Evolutionary conservation across 1,140 invertebrate genomes (phyloP).

Genomic region (Papilio machaon): DNA sequence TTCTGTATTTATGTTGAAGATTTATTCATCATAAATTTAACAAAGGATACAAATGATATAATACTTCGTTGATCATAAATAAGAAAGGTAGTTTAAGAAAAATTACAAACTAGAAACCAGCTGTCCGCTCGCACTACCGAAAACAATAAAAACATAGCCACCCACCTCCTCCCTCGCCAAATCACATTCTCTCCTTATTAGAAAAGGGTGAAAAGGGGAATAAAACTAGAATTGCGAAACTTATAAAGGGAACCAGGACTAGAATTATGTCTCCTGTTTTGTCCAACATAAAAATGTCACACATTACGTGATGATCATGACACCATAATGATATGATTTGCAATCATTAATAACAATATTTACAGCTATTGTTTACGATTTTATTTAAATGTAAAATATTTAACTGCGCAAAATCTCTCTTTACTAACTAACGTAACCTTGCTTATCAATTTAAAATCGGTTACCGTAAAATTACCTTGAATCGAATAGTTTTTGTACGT

Average conservation of each 20-base stretch:
- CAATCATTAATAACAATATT: not conserved
- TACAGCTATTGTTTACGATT: not conserved
- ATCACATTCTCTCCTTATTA: not conserved
- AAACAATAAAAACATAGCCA: not conserved
- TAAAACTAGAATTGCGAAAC: too few relatives aligned
- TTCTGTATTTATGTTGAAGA: not conserved
- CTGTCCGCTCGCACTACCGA: not conserved
- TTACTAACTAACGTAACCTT: conserved; percentile 13
- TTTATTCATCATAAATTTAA: not conserved
- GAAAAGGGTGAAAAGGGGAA: too few relatives aligned
- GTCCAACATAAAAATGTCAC: too few relatives aligned
- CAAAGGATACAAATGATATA: not conserved
- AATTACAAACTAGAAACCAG: not conserved
- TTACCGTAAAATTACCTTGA: conserved; percentile 6
- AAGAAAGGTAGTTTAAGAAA: not conserved
- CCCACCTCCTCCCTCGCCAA: not conserved
- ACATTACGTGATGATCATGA: too few relatives aligned
- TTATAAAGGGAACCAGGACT: too few relatives aligned
- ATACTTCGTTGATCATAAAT: not conserved
- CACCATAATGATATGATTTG: not conserved
- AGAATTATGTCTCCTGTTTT: too few relatives aligned
- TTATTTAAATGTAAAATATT: not conserved
- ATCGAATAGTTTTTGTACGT: not conserved
- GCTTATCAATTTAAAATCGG: conserved; percentile 5
- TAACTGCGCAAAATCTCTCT: conserved; percentile 3